phyloP scores from a whole-genome alignment of 2,113 vertebrate genomes.

The Poeciliopsis occidentalis region DNA sequence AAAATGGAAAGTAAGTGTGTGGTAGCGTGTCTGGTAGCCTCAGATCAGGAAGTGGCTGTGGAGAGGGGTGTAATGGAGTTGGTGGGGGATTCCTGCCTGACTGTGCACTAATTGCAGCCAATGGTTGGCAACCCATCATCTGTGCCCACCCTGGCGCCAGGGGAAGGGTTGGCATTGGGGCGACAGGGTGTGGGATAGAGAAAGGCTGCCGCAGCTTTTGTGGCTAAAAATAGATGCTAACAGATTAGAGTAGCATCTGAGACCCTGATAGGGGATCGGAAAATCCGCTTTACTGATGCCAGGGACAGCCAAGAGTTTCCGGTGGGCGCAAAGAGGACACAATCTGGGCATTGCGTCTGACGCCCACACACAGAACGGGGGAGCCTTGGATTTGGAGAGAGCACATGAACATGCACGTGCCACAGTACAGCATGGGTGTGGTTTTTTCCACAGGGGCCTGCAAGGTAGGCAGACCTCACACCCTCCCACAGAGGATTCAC shows the following conservation, averaged over 20 bases:
- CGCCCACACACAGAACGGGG: conserved; percentile 64
- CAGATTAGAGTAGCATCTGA: conserved; percentile 86
- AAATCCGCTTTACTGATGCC: conserved; percentile 74
- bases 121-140: conserved; percentile 63
- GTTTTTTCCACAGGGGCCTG: conserved; percentile 66
- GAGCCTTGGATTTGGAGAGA: conserved; percentile 34
- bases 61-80: conserved; percentile 67
- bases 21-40: conserved; percentile 54
- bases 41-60: conserved; percentile 69
- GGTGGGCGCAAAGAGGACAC: conserved; percentile 74
- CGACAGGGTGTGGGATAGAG: conserved; percentile 62
- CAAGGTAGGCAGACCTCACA: conserved; percentile 66
- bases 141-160: conserved; percentile 59
- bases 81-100: conserved; percentile 80
- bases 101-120: conserved; percentile 79
- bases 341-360: conserved; percentile 75
- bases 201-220: conserved; percentile 67
- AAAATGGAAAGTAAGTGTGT: conserved; percentile 73
- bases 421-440: conserved; percentile 58
- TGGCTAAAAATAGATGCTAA: conserved; percentile 78
- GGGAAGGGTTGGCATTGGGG: conserved; percentile 66
- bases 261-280: conserved; percentile 80
- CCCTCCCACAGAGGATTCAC: conserved; percentile 77
- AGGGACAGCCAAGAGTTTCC: conserved; percentile 73
- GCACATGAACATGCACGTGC: conserved; percentile 42